Evolutionary conservation across 2,797 vertebrate species (phyloP).

Genomic region (Echiichthys vipera): DNA sequence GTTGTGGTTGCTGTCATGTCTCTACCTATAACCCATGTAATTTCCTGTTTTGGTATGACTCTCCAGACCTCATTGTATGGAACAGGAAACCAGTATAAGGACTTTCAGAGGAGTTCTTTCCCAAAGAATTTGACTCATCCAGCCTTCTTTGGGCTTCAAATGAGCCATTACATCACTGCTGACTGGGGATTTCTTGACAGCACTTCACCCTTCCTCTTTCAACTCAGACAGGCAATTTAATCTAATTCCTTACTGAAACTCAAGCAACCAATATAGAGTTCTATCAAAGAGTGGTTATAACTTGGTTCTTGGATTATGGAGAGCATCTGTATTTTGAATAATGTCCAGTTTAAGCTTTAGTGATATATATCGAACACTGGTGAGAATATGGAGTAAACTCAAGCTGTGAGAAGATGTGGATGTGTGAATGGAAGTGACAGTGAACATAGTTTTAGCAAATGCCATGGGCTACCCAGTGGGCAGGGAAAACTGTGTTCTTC

Average conservation of each 20-base stretch:
- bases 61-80: slow-evolving; percentile 55
- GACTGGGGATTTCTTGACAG: slow-evolving; percentile 64
- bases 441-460: slow-evolving; percentile 61
- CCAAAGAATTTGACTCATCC: slow-evolving; percentile 68
- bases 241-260: slow-evolving; percentile 46
- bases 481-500: slow-evolving; percentile 33
- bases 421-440: slow-evolving; percentile 53
- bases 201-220: slow-evolving; percentile 62
- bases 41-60: slow-evolving; percentile 73
- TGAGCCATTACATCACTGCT: slow-evolving; percentile 65
- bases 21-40: slow-evolving; percentile 31
- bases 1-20: slow-evolving; percentile 20
- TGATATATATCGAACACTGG: slow-evolving; percentile 15
- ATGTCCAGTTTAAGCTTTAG: slow-evolving; percentile 1
- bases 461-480: slow-evolving; percentile 60
- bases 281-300: background rate
- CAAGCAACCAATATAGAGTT: slow-evolving; percentile 23
- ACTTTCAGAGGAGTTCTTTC: slow-evolving; percentile 58
- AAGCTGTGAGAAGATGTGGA: slow-evolving; percentile 41
- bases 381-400: slow-evolving; percentile 30
- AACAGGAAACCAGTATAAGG: slow-evolving; percentile 71
- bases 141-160: slow-evolving; percentile 54
- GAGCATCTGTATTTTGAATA: slow-evolving; percentile 3
- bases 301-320: background rate
- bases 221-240: slow-evolving; percentile 46